A percentile compares a stretch with the other conserved stretches of the same genome.
These are phyloP conservation scores for Lysandra bellargus DNA, from an alignment of 2,888 invertebrate genomes.

Conservation along the genomic window DNA sequence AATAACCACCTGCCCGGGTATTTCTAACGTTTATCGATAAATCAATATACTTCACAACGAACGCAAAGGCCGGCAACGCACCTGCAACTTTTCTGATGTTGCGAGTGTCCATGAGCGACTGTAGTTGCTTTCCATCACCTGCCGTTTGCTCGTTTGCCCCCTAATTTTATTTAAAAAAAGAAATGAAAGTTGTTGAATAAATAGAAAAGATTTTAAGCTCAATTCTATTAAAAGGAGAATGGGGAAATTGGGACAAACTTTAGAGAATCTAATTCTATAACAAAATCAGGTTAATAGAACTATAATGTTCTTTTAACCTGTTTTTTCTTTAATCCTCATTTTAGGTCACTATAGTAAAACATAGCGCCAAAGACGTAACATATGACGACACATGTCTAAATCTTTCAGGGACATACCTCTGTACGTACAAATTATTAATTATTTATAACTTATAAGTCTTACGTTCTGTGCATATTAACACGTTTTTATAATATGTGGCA, in stretches of 20 bases:
- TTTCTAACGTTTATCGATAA: conserved; percentile 5
- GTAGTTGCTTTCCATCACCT: too few species aligned
- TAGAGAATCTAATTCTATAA: too few species aligned
- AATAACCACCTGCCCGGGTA: background rate
- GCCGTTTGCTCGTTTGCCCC: too few species aligned
- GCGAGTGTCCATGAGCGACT: too few species aligned
- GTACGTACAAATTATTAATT: conserved; percentile 24
- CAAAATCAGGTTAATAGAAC: too few species aligned
- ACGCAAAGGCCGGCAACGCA: too few species aligned
- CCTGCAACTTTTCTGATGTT: too few species aligned
- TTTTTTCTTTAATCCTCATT: background rate
- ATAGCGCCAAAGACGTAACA: background rate
- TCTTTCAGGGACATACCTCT: background rate
- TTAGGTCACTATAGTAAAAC: background rate
- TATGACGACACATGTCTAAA: background rate
- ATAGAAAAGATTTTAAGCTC: too few species aligned
- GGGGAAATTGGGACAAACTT: background rate
- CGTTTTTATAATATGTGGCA: conserved; percentile 1
- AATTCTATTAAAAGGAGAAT: background rate
- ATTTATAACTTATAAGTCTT: conserved; percentile 22
- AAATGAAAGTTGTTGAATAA: too few species aligned
- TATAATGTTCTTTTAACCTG: background rate
- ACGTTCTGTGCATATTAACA: conserved; percentile 19
- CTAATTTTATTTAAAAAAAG: too few species aligned
- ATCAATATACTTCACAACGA: background rate